These are phyloP conservation scores for Odocoileus hemionus DNA, from an alignment of 2,113 vertebrate genomes.

Conservation along the genomic window DNA sequence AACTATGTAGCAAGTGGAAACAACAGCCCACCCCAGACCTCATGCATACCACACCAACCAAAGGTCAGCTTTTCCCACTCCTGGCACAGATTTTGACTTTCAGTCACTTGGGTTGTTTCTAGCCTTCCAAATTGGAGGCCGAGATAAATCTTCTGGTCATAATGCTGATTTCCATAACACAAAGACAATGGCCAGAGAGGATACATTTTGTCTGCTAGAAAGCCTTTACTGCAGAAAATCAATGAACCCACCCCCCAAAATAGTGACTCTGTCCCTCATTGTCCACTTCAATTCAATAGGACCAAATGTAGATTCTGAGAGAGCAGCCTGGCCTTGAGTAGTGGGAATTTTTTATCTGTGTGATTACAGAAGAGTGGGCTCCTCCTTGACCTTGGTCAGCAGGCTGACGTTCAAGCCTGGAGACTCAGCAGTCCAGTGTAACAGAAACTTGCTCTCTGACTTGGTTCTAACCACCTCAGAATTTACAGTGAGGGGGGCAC, in stretches of 20 bases:
- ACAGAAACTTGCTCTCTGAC: not conserved
- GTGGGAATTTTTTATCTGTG: not conserved
- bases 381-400: not conserved
- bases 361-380: not conserved
- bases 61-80: not conserved
- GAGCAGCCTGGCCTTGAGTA: not conserved
- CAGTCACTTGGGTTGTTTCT: not conserved
- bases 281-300: not conserved
- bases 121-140: not conserved
- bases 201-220: not conserved
- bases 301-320: not conserved
- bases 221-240: not conserved
- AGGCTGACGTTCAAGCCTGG: not conserved
- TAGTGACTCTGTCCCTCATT: accelerated
- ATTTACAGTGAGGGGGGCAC: not conserved
- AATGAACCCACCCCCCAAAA: not conserved
- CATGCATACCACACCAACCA: accelerated
- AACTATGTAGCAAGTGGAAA: not conserved
- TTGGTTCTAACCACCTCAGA: not conserved
- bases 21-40: not conserved
- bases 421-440: accelerated
- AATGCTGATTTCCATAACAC: not conserved
- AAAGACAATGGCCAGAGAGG: not conserved
- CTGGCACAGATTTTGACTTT: not conserved
- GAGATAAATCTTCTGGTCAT: not conserved